Evolutionary conservation across 1,140 invertebrate species (phyloP).

Genomic region (Bemisia tabaci): DNA sequence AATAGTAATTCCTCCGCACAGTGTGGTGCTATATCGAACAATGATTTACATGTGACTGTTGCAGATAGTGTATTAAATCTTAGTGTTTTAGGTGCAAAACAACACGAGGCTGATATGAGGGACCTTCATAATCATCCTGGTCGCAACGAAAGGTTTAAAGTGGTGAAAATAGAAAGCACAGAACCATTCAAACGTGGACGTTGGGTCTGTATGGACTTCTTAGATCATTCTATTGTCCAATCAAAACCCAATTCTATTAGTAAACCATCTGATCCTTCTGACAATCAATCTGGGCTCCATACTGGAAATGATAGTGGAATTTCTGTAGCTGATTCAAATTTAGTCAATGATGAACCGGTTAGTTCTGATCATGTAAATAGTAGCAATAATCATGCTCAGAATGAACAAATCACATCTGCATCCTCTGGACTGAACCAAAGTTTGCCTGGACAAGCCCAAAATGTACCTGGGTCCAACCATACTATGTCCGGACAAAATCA

Average conservation of each 20-base stretch:
- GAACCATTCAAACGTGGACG: constrained; percentile 85
- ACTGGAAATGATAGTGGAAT: constrained; percentile 15
- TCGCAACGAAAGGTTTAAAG: constrained; percentile 80
- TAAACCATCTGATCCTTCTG: constrained; percentile 5
- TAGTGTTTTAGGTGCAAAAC: constrained; percentile 31
- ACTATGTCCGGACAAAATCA: neutral
- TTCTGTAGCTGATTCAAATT: constrained; percentile 12
- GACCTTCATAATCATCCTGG: constrained; percentile 50
- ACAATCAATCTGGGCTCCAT: constrained; percentile 3
- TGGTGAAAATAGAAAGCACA: constrained; percentile 90
- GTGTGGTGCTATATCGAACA: constrained; percentile 4
- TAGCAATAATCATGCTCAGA: constrained; percentile 12
- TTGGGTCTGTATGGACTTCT: constrained; percentile 92
- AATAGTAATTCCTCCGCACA: neutral
- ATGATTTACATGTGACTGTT: constrained; percentile 44
- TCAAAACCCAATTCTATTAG: constrained; percentile 9
- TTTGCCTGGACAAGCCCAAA: neutral
- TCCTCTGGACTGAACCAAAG: neutral
- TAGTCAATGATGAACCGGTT: constrained; percentile 11
- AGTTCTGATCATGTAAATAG: constrained; percentile 11
- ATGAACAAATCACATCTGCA: constrained; percentile 13
- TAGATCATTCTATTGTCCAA: constrained; percentile 61
- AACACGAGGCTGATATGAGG: constrained; percentile 47
- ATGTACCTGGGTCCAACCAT: neutral
- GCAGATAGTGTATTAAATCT: constrained; percentile 40